These are phyloP conservation scores for Beroe forskalii DNA, from an alignment of 37 sponge, comb jelly and placozoan species.

Conservation along the genomic window DNA sequence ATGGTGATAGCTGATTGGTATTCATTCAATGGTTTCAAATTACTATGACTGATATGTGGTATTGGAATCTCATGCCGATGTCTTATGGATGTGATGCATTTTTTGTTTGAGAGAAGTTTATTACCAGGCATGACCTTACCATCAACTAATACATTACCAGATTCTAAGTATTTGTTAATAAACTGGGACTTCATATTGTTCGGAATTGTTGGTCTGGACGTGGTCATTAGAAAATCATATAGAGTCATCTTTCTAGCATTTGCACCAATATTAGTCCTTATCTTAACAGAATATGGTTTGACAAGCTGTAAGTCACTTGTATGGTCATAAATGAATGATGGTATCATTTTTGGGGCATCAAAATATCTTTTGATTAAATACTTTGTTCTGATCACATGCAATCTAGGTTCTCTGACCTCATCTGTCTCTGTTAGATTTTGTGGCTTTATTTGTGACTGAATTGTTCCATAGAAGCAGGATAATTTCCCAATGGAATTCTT, in stretches of 20 bases:
- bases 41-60: not conserved
- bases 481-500: too few relatives aligned
- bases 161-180: not conserved
- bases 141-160: not conserved
- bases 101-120: not conserved
- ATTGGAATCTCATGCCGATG: constrained; percentile 15
- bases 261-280: not conserved
- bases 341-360: not conserved
- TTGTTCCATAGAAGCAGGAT: too few relatives aligned
- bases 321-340: not conserved
- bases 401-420: too few relatives aligned
- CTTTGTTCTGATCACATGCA: not conserved
- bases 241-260: constrained; percentile 1
- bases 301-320: not conserved
- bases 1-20: not conserved
- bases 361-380: constrained; percentile 3
- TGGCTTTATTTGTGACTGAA: too few relatives aligned
- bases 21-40: not conserved
- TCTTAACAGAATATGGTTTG: constrained; percentile 13
- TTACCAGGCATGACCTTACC: not conserved
- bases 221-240: not conserved
- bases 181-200: not conserved
- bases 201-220: not conserved
- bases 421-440: too few relatives aligned
- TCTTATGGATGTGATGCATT: not conserved